Evolutionary conservation across 1,140 invertebrate species (phyloP), one percentile per base, ranked within the genome.

Genomic region (Drosophila lowei): DNA sequence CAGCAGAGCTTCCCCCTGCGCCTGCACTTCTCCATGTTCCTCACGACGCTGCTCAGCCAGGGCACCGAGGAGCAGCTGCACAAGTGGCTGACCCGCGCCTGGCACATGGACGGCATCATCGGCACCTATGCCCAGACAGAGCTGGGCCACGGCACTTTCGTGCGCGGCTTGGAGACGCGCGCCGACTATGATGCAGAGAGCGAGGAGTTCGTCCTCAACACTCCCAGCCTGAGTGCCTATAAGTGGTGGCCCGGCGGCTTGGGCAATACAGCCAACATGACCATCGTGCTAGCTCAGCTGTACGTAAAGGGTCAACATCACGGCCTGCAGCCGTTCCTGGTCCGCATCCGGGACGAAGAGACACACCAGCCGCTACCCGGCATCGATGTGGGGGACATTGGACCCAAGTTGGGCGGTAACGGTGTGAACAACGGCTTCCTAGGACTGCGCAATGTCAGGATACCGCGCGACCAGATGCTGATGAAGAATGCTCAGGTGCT

Each of bases 121-220:
- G 97, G 97, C 43, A 98, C 97, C 34, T 99, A 99, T 92, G 97
- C 97, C 54, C 98, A 99, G 94, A 99, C 98, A 13, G 98, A 99
- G 92, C 92, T 99, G 23, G 97, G 98, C 0, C 98, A 99, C 92
- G 97, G 97, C 8, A 98, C 97, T 25, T 98, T 97, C 90, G 94
- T 99, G 52, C 93, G 97, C 77, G 97, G 97, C 3, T 90, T 99
- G 18, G 97, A 99, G 93, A 99, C 97, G 0, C 97, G 96, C 0
- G 96, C 97, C 1, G 97, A 96, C 3, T 99, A 98, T 90, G 97
- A 99, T 92, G 92, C 94, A 0, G 91, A 92, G 44, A 96, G 94
- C 1, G 92, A 97, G 88, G 96, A 98, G 92, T 98, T 99, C 90
- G 92, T 98, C 46, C 91, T 99, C 1, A 94, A 99, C 90, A 95